Evolutionary conservation across 2,113 vertebrate genomes (phyloP).

Genomic region (Myrmecobius fasciatus): DNA sequence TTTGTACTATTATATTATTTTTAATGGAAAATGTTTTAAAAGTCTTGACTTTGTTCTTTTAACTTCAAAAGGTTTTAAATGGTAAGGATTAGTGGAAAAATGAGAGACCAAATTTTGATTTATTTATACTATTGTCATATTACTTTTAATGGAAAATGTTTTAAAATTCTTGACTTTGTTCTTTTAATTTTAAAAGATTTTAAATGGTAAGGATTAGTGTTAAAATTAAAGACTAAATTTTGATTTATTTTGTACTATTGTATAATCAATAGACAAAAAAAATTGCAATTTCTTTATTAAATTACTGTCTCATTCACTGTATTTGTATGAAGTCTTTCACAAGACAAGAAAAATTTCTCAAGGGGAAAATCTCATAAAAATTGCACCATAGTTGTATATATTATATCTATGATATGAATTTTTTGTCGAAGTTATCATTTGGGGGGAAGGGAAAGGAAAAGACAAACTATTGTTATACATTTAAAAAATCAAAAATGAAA

Average conservation of each 20-base stretch:
- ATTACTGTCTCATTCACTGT: slow-evolving; percentile 57
- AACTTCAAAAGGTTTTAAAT: slow-evolving; percentile 68
- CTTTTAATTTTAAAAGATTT: slow-evolving; percentile 68
- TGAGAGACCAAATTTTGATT: slow-evolving; percentile 65
- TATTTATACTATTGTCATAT: slow-evolving; percentile 51
- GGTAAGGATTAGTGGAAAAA: slow-evolving; percentile 59
- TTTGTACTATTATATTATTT: slow-evolving; percentile 43
- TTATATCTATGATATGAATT: neutral
- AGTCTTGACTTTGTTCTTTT: slow-evolving; percentile 62
- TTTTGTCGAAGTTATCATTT: slow-evolving; percentile 50
- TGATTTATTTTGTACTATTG: slow-evolving; percentile 58
- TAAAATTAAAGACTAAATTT: slow-evolving; percentile 65
- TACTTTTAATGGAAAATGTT: slow-evolving; percentile 62
- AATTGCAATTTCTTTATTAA: slow-evolving; percentile 64
- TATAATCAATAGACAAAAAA: slow-evolving; percentile 58
- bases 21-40: slow-evolving; percentile 67
- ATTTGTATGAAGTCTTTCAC: slow-evolving; percentile 59
- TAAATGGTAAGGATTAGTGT: slow-evolving; percentile 59
- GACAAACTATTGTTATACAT: neutral
- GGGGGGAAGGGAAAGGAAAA: slow-evolving; percentile 15
- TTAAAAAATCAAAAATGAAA: neutral
- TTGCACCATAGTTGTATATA: neutral
- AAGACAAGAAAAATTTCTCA: slow-evolving; percentile 45
- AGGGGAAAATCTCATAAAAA: slow-evolving; percentile 48
- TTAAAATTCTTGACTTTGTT: slow-evolving; percentile 66